Base-by-base conservation (phyloP, 2,888 invertebrate genomes). In the Nebria salina region DNA sequence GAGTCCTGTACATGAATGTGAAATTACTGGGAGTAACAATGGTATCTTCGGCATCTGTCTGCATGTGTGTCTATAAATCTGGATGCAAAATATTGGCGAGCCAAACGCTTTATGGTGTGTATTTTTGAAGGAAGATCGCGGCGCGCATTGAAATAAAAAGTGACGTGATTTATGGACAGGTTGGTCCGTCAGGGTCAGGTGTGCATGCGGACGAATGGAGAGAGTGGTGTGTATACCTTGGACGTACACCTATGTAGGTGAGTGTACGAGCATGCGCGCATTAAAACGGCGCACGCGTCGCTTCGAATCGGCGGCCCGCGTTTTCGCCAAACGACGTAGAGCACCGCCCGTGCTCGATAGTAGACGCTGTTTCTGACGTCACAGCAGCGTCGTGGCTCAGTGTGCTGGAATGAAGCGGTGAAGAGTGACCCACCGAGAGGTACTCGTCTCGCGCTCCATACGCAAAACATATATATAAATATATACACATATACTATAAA, bases 311-410 rank as follows among this genome's bases (percentile, higher is more conserved):
- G 85, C 86, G 75, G 85, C 87, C 86, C 88, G 87, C 88, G 88
- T 87, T 87, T 87, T 86, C 84, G 85, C 85, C 70, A 65, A 65
- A 76, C 83, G 80, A 54, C 81, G 80, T 77, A 85, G 85, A 86
- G 86, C 87, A 87, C 86, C 87, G 87, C 87, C 87, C 87, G 87
- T 86, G 85, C 86, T 87, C 88, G 87, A 87, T 87, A 88, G 88
- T 88, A 87, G 88, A 87, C 88, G 88, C 87, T 87, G 87, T 78
- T 86, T 86, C 88, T 86, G 87, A 87, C 87, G 87, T 86, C 86
- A 87, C 81, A 26, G 70, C 76, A 65, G 86, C 85, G 84, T 84
- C 86, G 86, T 84, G 84, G 85, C 85, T 86, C 86, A 87, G 87
- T 87, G 86, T 86, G 87, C 86, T 88, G 87, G 87, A 86, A 88